A percentile compares a stretch with the other conserved stretches of the same genome.
phyloP scores from a whole-genome alignment of 2,888 invertebrate genomes.

The Meloe dianella region DNA sequence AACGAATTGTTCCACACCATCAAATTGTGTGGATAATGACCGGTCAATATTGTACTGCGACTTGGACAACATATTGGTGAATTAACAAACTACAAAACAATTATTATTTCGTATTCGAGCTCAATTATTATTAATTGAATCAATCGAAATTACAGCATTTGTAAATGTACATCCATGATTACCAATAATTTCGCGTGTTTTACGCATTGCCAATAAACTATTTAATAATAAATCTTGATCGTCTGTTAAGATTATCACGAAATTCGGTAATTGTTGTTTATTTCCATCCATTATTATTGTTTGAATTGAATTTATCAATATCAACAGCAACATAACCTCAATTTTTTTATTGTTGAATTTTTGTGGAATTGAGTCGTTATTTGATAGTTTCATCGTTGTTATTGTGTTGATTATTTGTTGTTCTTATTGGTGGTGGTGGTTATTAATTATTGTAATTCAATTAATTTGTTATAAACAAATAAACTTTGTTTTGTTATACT shows the following conservation, averaged over 20 bases:
- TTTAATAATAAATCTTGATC: constrained; percentile 84
- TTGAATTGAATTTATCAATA: neutral
- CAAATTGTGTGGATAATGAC: constrained; percentile 85
- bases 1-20: constrained; percentile 78
- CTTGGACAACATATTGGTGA: constrained; percentile 91
- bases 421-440: too few species aligned
- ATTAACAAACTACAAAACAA: constrained; percentile 72
- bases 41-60: constrained; percentile 84
- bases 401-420: too few species aligned
- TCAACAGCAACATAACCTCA: neutral
- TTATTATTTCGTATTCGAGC: too few species aligned
- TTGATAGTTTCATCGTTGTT: too few species aligned
- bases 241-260: constrained; percentile 81
- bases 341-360: too few species aligned
- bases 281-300: neutral
- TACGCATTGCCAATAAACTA: constrained; percentile 76
- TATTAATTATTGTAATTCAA: too few species aligned
- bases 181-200: constrained; percentile 68
- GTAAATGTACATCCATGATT: constrained; percentile 71
- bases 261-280: constrained; percentile 65
- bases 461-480: too few species aligned
- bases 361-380: too few species aligned
- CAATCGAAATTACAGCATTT: constrained; percentile 71
- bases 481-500: too few species aligned
- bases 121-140: neutral